Evolutionary conservation across 2,888 invertebrate species (phyloP).

Genomic region (Phoronis australis): DNA sequence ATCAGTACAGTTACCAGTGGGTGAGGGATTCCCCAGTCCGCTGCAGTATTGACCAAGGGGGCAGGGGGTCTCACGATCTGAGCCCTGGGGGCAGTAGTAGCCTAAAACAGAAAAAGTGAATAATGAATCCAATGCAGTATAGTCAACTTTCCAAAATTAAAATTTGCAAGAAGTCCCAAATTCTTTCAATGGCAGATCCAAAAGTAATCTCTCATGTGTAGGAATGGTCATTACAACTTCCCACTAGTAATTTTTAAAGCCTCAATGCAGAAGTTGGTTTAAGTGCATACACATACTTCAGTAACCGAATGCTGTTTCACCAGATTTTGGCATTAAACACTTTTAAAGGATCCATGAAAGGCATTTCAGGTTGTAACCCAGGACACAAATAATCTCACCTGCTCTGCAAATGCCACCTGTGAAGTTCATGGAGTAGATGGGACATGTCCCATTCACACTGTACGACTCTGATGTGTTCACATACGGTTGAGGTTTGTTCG

Average conservation of each 20-base stretch:
- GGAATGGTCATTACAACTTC: no score
- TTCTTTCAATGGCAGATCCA: no score
- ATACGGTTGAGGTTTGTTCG: conserved; percentile 28
- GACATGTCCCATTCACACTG: conserved; percentile 32
- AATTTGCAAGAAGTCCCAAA: no score
- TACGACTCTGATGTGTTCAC: conserved; percentile 23
- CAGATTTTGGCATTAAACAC: no score
- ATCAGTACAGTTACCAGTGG: conserved; percentile 33
- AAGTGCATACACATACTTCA: no score
- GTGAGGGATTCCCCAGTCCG: conserved; percentile 19
- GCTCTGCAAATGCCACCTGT: conserved; percentile 44
- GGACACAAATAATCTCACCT: conserved; percentile 21
- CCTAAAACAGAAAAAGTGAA: conserved; percentile 20
- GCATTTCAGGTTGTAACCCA: conserved; percentile 35
- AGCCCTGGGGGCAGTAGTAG: conserved; percentile 40
- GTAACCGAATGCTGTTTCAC: no score
- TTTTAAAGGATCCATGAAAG: conserved; percentile 38
- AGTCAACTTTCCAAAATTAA: no score
- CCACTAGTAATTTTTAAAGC: no score
- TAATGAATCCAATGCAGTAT: no score
- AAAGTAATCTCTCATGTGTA: no score
- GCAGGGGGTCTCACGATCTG: conserved; percentile 26
- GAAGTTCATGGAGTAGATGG: conserved; percentile 39
- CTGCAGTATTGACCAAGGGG: conserved; percentile 36
- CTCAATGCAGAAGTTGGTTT: no score